Base-by-base conservation (phyloP, 2,888 invertebrate species). In the Lucinisca nassula region DNA sequence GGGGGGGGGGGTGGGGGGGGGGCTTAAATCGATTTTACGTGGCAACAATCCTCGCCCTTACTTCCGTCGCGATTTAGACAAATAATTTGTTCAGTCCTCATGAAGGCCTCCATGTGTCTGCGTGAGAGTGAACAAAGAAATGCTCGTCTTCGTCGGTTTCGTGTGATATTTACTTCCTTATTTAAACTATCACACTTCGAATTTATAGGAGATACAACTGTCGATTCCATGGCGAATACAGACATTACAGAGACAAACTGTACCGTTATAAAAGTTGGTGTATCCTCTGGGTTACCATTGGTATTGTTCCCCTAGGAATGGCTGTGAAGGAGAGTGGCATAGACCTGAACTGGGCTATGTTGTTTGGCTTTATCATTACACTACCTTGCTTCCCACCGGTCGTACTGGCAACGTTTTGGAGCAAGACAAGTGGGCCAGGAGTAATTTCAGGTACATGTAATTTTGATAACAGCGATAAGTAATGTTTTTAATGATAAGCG, bases 221-320 rank as follows among this genome's bases (percentile, higher is more conserved):
- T 80, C n/a, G 38, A 1, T 79, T 75, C 32, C 94, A 94, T 51
- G 88, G 90, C 12, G 70, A 79, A 6, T 94, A 90, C 81, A 80
- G 93, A 30, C 75, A 79, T 12, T 94, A 94, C 77, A 92, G 92
- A 79, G 92, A 94, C 79, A 80, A 81, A 1, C 79, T 95, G 74
- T 81, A 92, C 49, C 82, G 81, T 45, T 91, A 93, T 84, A 95
- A 95, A 89, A 94, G 93, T 73, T 95, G 95, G 95, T 94, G 94
- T 77, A 94, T 95, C 76, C 85, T 95, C 24, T 93, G 93, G 92
- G 93, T 93, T 2, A 95, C 94, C 17, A 79, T 95, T 37, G 85
- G 85, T 17, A 89, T 94, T 32, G 87, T 95, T 8, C 95, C 95
- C 0, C 90, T 94, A 17, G 93, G 93, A 17, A 86, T 95, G 70